Base-by-base conservation (phyloP, 92 coral and sea anemone genomes). In the Paragorgia papillata region DNA sequence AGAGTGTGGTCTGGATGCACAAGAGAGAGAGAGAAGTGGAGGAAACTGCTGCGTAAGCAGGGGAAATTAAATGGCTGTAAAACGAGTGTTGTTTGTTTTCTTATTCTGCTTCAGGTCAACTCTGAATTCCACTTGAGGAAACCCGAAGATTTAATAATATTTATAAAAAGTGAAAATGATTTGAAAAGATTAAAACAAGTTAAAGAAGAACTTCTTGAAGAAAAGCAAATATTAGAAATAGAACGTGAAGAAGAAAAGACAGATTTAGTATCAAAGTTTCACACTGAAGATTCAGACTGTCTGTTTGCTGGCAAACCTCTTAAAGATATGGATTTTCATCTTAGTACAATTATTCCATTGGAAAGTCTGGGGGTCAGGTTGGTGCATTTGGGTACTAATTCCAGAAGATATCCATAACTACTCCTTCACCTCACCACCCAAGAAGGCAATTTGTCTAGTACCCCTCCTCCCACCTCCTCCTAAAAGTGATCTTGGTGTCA, bases 111-210 rank as follows among this genome's bases (percentile, higher is more conserved):
- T 13, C 69, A 92, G 97, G 83, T 37, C 28, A 84, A 84, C 78
- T 92, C 97, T 57, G 84, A 77, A 57, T 92, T 92, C 32, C 87
- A 89, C 59, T 88, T 92, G 69, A 80, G 82, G 58, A 88, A 85
- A 51, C 97, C 97, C 20, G 87, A 88, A 48, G 92, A 88, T 64
- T 75, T 93, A 74, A 90, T 93, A 17, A 84, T 85, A 66, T 93
- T 93, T 55, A 93, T 93, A 56, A 87, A 66, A 41, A 91, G 89
- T 57, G 93, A 93, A 31, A 69, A 75, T 17, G 79, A 83, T 35
- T 75, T 62, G 13, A 90, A 86, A 22, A 82, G 86, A 33, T 54
- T 79, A 19, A 82, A 81, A 73, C 21, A 57, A 35, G 76, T 81
- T 18, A 64, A 80, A 37, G 75, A 82, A 51, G 96, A 79, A 57